Percentiles rank a stretch among this genome's conserved stretches.
phyloP scores from a whole-genome alignment of 2,113 vertebrate species.

The Corythaeola cristata region DNA sequence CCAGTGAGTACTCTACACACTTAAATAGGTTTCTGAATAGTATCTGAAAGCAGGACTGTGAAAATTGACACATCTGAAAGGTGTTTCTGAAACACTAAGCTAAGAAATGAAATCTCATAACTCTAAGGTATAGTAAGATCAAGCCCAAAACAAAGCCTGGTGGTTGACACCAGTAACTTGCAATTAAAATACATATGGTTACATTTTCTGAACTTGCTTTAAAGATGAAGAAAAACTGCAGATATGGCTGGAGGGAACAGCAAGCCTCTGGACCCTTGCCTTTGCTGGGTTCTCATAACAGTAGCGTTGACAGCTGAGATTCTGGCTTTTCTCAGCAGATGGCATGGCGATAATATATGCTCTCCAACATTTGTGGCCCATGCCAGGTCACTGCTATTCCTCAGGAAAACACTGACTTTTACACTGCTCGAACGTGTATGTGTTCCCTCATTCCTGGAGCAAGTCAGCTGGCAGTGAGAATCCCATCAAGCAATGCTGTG shows the following conservation, averaged over 20 bases:
- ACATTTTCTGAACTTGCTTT: neutral
- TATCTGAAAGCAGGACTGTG: neutral
- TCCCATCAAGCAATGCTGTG: neutral
- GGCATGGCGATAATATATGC: neutral
- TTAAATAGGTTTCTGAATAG: neutral
- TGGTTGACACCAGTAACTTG: neutral
- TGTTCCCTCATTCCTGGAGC: neutral
- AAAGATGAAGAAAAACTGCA: neutral
- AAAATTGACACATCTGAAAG: neutral
- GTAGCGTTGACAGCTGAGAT: neutral
- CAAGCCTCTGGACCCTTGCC: neutral
- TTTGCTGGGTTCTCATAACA: neutral
- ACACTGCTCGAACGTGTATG: accelerated
- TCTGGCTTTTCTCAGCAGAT: neutral
- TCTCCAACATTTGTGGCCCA: neutral
- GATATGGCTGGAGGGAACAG: neutral
- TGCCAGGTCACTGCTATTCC: neutral
- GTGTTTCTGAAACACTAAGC: neutral
- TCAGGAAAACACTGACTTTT: neutral
- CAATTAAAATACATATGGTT: neutral
- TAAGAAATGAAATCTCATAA: neutral
- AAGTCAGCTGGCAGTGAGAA: neutral
- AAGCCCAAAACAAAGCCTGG: neutral
- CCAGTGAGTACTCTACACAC: neutral
- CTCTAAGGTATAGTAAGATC: neutral